Base-by-base conservation (phyloP, 2,888 invertebrate species). In the Drosophila barbarae region DNA sequence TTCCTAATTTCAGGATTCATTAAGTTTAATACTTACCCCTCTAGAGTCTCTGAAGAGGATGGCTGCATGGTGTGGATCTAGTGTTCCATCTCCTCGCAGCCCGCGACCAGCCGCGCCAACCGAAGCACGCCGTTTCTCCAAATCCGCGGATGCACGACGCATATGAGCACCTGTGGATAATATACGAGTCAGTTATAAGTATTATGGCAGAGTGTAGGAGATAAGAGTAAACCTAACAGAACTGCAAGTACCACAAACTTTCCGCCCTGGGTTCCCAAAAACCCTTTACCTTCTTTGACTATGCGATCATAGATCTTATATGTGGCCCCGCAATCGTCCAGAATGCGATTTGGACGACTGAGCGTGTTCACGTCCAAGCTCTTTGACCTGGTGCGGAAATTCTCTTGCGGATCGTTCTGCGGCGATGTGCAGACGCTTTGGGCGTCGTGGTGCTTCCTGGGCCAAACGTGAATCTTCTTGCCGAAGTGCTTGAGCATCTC, bases 11-110 rank as follows among this genome's bases (percentile, higher is more conserved):
- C 18, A 18, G 10, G 3, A 2, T 32, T 30, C 28, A 13, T 30
- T 30, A 32, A 41, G 12, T 32, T 35, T 3, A 18, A 35, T 10
- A 92, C 95, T 94, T 89, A 96, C 96, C 92, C 96, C 96, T 91
- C 96, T 91, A n/a, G 96, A 95, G 90, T 97, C 96, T 80, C 96
- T 92, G 90, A 97, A 97, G 71, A 97, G 91, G 83, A 97, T 96
- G 82, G 97, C 96, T 53, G 96, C 96, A 90, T 96, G 96, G 82
- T 95, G 93, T 18, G 96, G 96, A 90, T 97, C 96, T 73, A 96
- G 90, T 77, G 92, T 93, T 54, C 95, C 95, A 88, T 96, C 96
- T 35, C 88, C 86, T 72, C 90, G 84, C 72, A 88, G 84, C 54
- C 90, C 90, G 64, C 90, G 87, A 71, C 89, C 89, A 54, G 92